Evolutionary conservation across 1,140 invertebrate genomes (phyloP).

Genomic region (Papilio machaon): DNA sequence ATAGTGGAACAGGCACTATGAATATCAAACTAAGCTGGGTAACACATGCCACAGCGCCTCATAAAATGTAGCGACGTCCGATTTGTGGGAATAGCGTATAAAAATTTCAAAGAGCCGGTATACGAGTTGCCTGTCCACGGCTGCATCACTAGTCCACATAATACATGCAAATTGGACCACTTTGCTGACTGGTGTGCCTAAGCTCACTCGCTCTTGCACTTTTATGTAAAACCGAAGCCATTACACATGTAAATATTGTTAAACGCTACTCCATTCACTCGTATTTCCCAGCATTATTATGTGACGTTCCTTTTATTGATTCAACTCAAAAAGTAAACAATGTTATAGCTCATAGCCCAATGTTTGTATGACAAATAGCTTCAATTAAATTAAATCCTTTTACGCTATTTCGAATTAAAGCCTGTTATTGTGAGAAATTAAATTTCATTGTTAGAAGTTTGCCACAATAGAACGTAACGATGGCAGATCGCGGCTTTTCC

Average conservation of each 20-base stretch:
- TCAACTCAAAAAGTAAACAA: conserved; percentile 13
- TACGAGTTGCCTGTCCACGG: conserved; percentile 68
- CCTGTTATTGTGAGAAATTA: conserved; percentile 47
- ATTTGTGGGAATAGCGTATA: conserved; percentile 79
- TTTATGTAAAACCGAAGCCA: conserved; percentile 75
- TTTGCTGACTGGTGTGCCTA: conserved; percentile 69
- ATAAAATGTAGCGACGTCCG: conserved; percentile 65
- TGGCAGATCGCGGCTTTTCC: conserved; percentile 60
- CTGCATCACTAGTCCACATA: conserved; percentile 73
- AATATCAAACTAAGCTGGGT: conserved; percentile 45
- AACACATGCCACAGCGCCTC: conserved; percentile 49
- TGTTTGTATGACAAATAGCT: conserved; percentile 28
- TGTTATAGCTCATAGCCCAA: conserved; percentile 7
- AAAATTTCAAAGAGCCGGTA: conserved; percentile 74
- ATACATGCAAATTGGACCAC: conserved; percentile 80
- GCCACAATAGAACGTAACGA: conserved; percentile 65
- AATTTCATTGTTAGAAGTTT: conserved; percentile 60
- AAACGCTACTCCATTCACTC: conserved; percentile 53
- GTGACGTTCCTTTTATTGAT: conserved; percentile 28
- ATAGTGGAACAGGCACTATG: conserved; percentile 28
- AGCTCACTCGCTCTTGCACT: conserved; percentile 76
- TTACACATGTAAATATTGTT: conserved; percentile 79
- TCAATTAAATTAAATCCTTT: conserved; percentile 38
- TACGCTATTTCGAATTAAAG: conserved; percentile 34
- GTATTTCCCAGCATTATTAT: conserved; percentile 37